Base-by-base conservation (phyloP, 2,888 invertebrate genomes). In the Oeneis ivallda region DNA sequence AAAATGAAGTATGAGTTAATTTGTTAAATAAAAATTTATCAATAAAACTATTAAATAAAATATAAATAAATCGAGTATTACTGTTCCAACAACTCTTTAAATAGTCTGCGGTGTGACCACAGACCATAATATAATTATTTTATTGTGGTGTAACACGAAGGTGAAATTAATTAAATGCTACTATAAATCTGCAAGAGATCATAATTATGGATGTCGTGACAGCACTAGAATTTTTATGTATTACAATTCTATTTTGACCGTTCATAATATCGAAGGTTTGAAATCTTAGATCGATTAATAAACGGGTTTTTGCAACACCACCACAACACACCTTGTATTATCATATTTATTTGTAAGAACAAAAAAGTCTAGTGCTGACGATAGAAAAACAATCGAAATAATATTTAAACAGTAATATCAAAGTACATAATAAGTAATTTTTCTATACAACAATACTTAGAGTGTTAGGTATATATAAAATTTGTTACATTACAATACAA, bases 61-160 rank as follows among this genome's bases (percentile, higher is more conserved):
- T 86, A 89, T 89, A 90, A 91, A 90, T 87, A 89, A 88, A 61
- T 87, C 87, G 90, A 91, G 91, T 91, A 91, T 91, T 91, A 87
- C 81, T 81, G 88, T 89, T 88, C 84, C 87, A 89, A 89, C 89
- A 89, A 88, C 83, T 82, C 79, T 82, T 81, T 81, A 17, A n/a
- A 79, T 71, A 79, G 75, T 79, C 87, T 81, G 85, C 84, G 89
- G 88, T 88, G 19, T 85, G 76, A 89, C 88, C 89, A 89, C 80
- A 88, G 88, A 87, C 79, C 75, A 79, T 79, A 78, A 84, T 83
- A 85, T 82, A 84, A 78, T 80, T 79, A 75, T 77, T 76, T 75
- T 67, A 75, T 75, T 74, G 76, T 75, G 75, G 81, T 77, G 79
- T 80, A 84, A 84, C 79, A 82, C 80, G 82, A 82, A 75, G 75